phyloP scores from a whole-genome alignment of 2,888 invertebrate genomes.

The Diploptera punctata region DNA sequence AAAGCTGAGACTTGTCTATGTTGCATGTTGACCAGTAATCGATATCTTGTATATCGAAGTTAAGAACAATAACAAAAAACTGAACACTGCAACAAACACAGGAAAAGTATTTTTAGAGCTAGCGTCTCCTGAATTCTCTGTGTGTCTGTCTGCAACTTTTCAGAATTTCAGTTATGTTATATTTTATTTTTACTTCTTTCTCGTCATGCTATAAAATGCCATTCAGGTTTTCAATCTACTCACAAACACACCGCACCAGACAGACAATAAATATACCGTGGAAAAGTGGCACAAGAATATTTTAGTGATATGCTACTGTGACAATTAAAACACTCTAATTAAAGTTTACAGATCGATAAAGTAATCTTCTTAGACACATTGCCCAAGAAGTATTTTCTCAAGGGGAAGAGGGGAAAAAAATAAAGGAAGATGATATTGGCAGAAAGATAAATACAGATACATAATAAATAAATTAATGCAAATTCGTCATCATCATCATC shows the following conservation, averaged over 20 bases:
- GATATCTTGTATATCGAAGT: not conserved
- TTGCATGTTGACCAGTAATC: not conserved
- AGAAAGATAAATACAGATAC: too few relatives aligned
- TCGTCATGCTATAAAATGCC: not conserved
- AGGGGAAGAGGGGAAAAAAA: too few relatives aligned
- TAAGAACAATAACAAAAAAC: not conserved
- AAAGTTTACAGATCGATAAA: too few relatives aligned
- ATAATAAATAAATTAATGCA: too few relatives aligned
- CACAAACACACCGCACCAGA: not conserved
- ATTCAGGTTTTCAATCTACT: not conserved
- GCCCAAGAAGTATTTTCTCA: too few relatives aligned
- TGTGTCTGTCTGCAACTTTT: not conserved
- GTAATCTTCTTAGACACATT: too few relatives aligned
- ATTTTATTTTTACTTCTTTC: not conserved
- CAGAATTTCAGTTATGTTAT: conserved; percentile 5
- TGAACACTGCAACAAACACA: not conserved
- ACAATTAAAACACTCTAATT: too few relatives aligned
- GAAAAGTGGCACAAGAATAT: too few relatives aligned
- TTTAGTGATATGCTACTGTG: too few relatives aligned
- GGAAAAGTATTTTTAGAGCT: not conserved
- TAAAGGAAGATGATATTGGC: too few relatives aligned
- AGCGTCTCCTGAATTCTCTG: not conserved
- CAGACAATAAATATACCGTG: not conserved
- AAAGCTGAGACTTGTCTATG: not conserved
- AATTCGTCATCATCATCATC: too few relatives aligned